Evolutionary conservation across 2,888 invertebrate species (phyloP).

Genomic region (Isoperla grammatica): DNA sequence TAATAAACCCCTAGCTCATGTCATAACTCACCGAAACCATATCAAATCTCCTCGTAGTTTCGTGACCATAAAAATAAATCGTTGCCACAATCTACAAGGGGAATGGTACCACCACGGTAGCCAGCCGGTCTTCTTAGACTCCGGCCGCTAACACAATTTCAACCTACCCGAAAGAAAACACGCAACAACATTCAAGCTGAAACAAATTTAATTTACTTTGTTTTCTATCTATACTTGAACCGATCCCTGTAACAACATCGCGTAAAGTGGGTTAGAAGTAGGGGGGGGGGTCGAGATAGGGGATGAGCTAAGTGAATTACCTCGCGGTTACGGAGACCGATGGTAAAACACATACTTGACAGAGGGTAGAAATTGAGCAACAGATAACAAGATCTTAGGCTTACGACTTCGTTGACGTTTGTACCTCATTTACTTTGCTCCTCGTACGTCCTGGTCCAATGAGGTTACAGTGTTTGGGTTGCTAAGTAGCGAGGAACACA

Average conservation of each 20-base stretch:
- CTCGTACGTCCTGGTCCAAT: no score
- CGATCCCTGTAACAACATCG: constrained; percentile 28
- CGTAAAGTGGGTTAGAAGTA: constrained; percentile 16
- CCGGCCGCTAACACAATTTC: neutral
- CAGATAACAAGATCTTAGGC: constrained; percentile 7
- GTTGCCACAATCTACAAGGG: no score
- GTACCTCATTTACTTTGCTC: no score
- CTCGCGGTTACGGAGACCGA: constrained; percentile 1
- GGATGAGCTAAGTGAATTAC: constrained; percentile 20
- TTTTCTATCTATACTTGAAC: constrained; percentile 21
- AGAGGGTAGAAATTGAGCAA: constrained; percentile 3
- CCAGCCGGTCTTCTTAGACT: no score
- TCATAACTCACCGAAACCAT: no score
- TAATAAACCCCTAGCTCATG: no score
- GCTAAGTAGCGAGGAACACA: no score
- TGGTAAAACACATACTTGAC: constrained; percentile 4
- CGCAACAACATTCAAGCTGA: constrained; percentile 15
- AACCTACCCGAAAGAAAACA: neutral
- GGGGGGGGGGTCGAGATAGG: neutral
- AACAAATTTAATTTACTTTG: constrained; percentile 26
- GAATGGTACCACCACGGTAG: no score
- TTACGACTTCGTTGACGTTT: constrained; percentile 5
- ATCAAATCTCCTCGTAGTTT: no score
- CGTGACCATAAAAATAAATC: no score
- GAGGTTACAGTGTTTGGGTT: no score